Evolutionary conservation across 1,140 invertebrate genomes (phyloP).

Genomic region (Paraescarpia echinospica): DNA sequence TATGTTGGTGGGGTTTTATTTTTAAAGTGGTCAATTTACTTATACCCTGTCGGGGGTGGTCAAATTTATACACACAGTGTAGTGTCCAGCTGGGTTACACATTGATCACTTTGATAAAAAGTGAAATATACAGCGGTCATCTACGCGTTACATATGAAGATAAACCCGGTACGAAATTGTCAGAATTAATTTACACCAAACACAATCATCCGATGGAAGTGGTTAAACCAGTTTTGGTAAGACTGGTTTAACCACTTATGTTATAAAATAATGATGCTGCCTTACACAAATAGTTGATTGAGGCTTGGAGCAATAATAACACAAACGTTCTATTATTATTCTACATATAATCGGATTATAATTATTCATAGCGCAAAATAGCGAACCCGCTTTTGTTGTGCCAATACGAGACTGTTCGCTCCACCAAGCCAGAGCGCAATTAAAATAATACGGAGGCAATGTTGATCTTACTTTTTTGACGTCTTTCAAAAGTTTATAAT

Average conservation of each 20-base stretch:
- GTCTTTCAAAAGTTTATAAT: background rate
- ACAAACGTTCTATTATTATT: constrained; percentile 40
- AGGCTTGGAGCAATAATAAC: background rate
- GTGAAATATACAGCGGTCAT: background rate
- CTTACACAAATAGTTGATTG: constrained; percentile 2
- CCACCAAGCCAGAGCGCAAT: background rate
- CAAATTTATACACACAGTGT: background rate
- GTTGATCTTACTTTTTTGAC: background rate
- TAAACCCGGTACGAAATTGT: background rate
- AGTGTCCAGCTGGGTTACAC: too few species aligned
- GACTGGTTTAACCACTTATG: too few species aligned
- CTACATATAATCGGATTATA: background rate
- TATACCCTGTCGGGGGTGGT: too few species aligned
- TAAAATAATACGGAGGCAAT: background rate
- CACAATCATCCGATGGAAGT: background rate
- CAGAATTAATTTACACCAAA: background rate
- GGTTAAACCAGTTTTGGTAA: background rate
- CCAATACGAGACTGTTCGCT: too few species aligned
- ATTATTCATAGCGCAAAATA: constrained; percentile 4
- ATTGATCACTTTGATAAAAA: background rate
- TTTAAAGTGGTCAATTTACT: too few species aligned
- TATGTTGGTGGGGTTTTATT: too few species aligned
- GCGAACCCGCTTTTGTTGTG: background rate
- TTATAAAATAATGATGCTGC: background rate
- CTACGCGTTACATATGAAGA: background rate